Percentiles rank a stretch among this genome's conserved stretches.
Conservation (phyloP, 2,888 invertebrate genomes). For the Lithophane leautieri region DNA sequence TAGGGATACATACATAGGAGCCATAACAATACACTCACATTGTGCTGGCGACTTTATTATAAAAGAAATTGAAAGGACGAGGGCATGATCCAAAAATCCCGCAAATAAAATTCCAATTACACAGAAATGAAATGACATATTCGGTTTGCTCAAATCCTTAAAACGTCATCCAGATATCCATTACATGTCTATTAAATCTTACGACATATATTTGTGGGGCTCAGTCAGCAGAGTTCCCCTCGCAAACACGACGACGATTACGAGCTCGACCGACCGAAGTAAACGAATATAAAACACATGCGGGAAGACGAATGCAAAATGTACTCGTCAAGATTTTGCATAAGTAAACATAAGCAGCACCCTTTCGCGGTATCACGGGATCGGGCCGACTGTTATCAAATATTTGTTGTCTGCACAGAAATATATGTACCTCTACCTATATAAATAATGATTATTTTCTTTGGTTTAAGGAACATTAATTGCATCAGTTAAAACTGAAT, state of each 20-base stretch:
- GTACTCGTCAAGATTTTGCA: conserved; percentile 90
- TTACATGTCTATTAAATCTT: conserved; percentile 91
- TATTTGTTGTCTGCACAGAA: conserved; percentile 62
- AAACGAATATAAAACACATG: conserved; percentile 91
- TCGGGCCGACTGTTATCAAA: conserved; percentile 59
- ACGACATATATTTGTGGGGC: conserved; percentile 90
- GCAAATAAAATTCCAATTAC: conserved; percentile 90
- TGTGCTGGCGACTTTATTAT: conserved; percentile 51
- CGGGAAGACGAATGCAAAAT: conserved; percentile 89
- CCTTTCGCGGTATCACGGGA: conserved; percentile 72
- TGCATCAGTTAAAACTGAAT: background rate
- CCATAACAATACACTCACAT: conserved; percentile 47
- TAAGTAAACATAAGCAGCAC: conserved; percentile 87
- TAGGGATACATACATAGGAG: conserved; percentile 1
- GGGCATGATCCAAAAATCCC: conserved; percentile 86
- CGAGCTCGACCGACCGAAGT: conserved; percentile 88
- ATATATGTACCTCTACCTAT: conserved; percentile 16
- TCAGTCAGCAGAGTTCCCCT: conserved; percentile 89
- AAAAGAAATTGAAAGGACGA: conserved; percentile 72
- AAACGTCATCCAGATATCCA: conserved; percentile 91
- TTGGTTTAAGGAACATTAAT: background rate
- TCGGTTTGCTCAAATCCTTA: conserved; percentile 91
- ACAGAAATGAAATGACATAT: conserved; percentile 88
- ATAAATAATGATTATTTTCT: conserved; percentile 7
- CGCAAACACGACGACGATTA: conserved; percentile 90